A percentile compares a stretch with the other conserved stretches of the same genome.
Conservation (phyloP, 2,888 invertebrate species). For the Diarsia dahlii region DNA sequence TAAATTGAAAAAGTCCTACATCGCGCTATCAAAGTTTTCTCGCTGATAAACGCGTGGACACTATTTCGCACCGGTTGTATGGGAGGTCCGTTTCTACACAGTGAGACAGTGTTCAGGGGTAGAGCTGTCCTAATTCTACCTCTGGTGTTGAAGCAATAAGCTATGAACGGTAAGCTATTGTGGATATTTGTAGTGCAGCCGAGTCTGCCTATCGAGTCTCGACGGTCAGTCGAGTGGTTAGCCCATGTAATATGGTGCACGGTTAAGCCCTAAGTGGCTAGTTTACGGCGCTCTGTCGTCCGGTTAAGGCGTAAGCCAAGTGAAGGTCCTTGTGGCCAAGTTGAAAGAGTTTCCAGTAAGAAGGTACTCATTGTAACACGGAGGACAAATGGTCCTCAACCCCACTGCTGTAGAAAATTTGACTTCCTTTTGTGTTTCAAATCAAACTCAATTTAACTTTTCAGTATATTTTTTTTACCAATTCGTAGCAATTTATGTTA, state of each 20-base stretch:
- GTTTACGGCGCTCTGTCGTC: slow-evolving; percentile 47
- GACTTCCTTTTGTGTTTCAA: slow-evolving; percentile 61
- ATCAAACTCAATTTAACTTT: too few species aligned
- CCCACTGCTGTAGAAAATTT: slow-evolving; percentile 68
- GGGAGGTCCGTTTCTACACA: slow-evolving; percentile 72
- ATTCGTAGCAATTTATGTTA: too few species aligned
- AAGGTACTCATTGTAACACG: slow-evolving; percentile 58
- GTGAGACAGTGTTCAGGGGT: slow-evolving; percentile 57
- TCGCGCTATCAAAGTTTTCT: slow-evolving; percentile 61
- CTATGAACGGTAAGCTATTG: slow-evolving; percentile 52
- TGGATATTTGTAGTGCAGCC: slow-evolving; percentile 52
- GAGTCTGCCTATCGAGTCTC: slow-evolving; percentile 49
- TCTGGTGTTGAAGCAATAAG: slow-evolving; percentile 59
- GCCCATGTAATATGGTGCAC: slow-evolving; percentile 47
- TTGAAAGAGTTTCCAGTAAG: slow-evolving; percentile 50
- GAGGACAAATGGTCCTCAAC: slow-evolving; percentile 63
- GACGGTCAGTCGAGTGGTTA: slow-evolving; percentile 45
- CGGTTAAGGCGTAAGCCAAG: slow-evolving; percentile 42
- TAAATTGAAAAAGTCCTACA: slow-evolving; percentile 42
- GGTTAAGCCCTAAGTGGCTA: slow-evolving; percentile 38
- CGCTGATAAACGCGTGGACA: slow-evolving; percentile 6
- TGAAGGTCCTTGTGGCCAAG: slow-evolving; percentile 44
- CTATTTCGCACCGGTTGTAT: accelerated
- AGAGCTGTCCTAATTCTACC: slow-evolving; percentile 55
- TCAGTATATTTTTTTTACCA: too few species aligned